Conservation (phyloP, 2,113 vertebrate species). For the Hippocampus abdominalis region DNA sequence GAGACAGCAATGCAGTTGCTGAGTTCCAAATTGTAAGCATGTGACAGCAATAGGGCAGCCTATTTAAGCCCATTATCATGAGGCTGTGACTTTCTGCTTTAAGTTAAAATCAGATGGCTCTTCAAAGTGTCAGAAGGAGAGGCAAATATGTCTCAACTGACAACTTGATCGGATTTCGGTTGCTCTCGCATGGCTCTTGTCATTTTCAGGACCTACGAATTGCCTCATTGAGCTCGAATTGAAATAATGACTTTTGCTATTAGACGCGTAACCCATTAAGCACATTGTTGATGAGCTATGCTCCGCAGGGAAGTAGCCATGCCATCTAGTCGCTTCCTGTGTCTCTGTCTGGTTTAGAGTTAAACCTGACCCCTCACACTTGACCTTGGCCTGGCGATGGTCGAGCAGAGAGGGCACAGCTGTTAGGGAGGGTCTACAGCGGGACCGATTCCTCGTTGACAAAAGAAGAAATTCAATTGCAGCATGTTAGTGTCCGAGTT, state of each 20-base stretch:
- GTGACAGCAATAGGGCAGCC: constrained; percentile 35
- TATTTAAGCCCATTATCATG: constrained; percentile 17
- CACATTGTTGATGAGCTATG: constrained; percentile 20
- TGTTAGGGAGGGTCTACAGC: constrained; percentile 61
- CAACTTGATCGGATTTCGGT: constrained; percentile 18
- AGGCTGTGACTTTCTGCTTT: constrained; percentile 4
- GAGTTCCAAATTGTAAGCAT: constrained; percentile 39
- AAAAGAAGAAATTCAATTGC: constrained; percentile 69
- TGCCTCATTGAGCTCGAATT: background rate
- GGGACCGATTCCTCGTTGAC: constrained; percentile 57
- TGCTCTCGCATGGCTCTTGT: background rate
- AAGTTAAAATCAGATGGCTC: constrained; percentile 18
- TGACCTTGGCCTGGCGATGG: constrained; percentile 60
- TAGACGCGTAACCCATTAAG: background rate
- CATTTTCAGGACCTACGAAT: constrained; percentile 12
- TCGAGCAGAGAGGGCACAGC: constrained; percentile 57
- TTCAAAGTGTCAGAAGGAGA: constrained; percentile 12
- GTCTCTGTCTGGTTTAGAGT: constrained; percentile 61
- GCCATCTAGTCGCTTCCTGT: constrained; percentile 6
- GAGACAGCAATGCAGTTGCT: constrained; percentile 29
- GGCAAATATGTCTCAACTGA: constrained; percentile 6
- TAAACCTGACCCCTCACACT: constrained; percentile 72
- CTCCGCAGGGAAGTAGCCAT: constrained; percentile 33
- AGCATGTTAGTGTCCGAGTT: constrained; percentile 66
- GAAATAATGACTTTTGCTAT: background rate